Base-by-base conservation (phyloP, 1,140 invertebrate species). In the Cotesia glomerata region DNA sequence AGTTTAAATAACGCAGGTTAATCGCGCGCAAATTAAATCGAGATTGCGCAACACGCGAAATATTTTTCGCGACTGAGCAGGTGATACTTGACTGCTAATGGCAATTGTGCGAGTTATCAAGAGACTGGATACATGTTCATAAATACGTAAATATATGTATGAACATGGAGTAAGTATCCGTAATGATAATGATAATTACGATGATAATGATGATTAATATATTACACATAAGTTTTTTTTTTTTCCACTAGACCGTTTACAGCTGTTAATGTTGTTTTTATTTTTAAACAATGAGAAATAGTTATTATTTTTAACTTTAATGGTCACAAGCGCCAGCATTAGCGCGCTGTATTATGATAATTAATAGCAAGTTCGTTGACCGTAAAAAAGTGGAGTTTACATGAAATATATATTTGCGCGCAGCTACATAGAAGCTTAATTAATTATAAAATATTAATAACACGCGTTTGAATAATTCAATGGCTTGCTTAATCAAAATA, bases 11-110 rank as follows among this genome's bases (percentile, higher is more conserved):
- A 72, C 71, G 71, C 52, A 35, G 63, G 54, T 72, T 72, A 67
- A 72, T 72, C 63, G 64, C 34, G 70, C 63, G 70, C 62, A 54
- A 52, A 72, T 72, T 66, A 72, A 72, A 72, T 66, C 51, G 62
- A 66, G 70, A 72, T 72, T 72, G 63, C 64, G 70, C 70, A 72
- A 72, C 70, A 66, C 70, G 70, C 71, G 54, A 67, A 72, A 72
- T 56, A 62, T 67, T 72, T 72, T 52, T 56, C 35, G 71, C 71
- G 16, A 72, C 52, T 58, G 71, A 67, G 36, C 71, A 59, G 71
- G 63, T 72, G 64, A 72, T 72, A 26, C 64, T 54, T 13, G 45
- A 32, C 52, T 56, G 63, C 52, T 67, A 72, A 72, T 72, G 58
- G 61, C 71, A 61, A 72, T 72, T 65, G 45, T 72, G 51, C 49